Evolutionary conservation across 2,113 vertebrate species (phyloP).

Genomic region (Steatornis caripensis): DNA sequence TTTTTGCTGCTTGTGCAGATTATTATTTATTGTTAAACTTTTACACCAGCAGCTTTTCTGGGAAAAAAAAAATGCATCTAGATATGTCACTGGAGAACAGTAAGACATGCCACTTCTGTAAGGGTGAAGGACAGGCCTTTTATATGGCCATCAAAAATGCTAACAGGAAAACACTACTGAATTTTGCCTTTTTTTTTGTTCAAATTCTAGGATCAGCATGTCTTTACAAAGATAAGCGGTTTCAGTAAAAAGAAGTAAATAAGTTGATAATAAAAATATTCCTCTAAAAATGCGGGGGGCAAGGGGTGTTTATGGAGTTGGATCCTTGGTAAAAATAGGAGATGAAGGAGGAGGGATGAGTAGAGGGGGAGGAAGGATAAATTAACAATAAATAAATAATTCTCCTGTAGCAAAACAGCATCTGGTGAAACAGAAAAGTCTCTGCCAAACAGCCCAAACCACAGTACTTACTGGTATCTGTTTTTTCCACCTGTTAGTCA

Average conservation of each 20-base stretch:
- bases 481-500: constrained; percentile 26
- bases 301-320: constrained; percentile 41
- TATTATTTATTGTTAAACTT: not conserved
- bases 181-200: not conserved
- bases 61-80: not conserved
- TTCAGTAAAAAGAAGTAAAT: not conserved
- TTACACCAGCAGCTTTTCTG: not conserved
- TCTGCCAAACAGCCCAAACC: constrained; percentile 64
- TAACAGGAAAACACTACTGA: constrained; percentile 4
- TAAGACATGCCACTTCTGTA: not conserved
- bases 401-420: constrained; percentile 48
- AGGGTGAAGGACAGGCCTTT: constrained; percentile 16
- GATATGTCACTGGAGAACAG: not conserved
- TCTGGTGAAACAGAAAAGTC: constrained; percentile 65
- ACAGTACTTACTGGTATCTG: constrained; percentile 28
- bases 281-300: not conserved
- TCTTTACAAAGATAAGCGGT: not conserved
- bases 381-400: not conserved
- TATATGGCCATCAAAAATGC: not conserved
- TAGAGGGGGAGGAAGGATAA: constrained; percentile 23
- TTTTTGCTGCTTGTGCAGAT: not conserved
- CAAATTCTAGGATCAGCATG: not conserved
- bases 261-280: not conserved
- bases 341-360: not conserved
- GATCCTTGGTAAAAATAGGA: constrained; percentile 34